phyloP scores from a whole-genome alignment of 2,113 vertebrate genomes.

The Choloepus hoffmanni region DNA sequence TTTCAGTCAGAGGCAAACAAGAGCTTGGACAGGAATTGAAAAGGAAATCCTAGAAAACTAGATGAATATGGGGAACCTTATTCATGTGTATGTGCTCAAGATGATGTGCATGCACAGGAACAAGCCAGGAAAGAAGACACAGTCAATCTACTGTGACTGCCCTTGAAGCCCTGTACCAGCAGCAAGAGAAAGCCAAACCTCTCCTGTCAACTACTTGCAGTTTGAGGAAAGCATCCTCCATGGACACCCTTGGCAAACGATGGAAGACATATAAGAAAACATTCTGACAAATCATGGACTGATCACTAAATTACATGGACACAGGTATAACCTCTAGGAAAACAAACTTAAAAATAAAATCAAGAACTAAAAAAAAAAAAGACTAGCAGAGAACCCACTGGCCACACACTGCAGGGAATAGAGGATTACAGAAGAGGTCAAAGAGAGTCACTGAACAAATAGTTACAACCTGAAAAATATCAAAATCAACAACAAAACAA shows the following conservation, averaged over 20 bases:
- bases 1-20: no score
- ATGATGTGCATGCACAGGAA: accelerated
- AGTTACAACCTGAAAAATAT: background rate
- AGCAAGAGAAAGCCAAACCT: background rate
- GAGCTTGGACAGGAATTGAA: background rate
- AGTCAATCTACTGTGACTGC: background rate
- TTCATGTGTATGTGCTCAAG: no score
- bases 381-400: background rate
- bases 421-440: background rate
- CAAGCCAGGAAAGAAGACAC: no score
- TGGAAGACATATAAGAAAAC: background rate
- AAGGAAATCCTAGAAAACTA: background rate
- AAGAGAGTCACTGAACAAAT: background rate
- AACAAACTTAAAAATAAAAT: background rate
- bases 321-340: background rate
- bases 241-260: no score
- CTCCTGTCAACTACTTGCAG: background rate
- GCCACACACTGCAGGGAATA: background rate
- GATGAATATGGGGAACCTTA: accelerated
- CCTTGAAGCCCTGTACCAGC: background rate
- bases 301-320: background rate
- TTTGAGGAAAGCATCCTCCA: background rate
- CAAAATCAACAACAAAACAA: no score
- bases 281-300: background rate
- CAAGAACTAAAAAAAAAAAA: background rate